phyloP scores from a whole-genome alignment of 2,797 vertebrate species.

The Dermochelys coriacea region DNA sequence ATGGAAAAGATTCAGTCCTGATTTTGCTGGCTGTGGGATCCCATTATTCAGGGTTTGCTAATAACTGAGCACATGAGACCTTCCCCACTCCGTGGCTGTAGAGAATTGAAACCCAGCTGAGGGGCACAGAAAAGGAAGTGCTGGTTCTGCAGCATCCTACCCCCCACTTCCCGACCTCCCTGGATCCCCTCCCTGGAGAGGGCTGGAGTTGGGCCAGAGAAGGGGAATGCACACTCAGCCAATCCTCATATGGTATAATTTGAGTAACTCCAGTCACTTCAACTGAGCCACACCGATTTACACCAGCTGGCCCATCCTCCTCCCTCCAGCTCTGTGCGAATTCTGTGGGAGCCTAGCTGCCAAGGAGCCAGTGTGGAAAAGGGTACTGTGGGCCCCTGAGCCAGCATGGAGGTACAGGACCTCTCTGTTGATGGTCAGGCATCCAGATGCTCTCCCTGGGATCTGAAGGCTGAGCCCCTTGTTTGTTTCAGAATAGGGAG shows the following conservation, averaged over 20 bases:
- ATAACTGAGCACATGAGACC: slow-evolving; percentile 47
- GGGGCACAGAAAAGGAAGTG: background rate
- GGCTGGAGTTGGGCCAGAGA: background rate
- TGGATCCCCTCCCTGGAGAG: background rate
- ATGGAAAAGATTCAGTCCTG: slow-evolving; percentile 47
- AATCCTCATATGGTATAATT: rapidly evolving
- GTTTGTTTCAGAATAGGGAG: background rate
- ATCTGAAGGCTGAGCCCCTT: background rate
- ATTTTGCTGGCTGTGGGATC: slow-evolving; percentile 48
- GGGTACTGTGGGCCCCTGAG: background rate
- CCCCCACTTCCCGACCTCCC: background rate
- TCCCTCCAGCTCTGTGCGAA: background rate
- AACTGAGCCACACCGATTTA: rapidly evolving
- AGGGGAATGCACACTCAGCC: background rate
- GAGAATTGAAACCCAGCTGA: background rate
- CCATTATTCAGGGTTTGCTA: slow-evolving; percentile 49
- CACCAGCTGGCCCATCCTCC: background rate
- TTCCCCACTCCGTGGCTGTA: background rate
- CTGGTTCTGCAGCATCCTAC: background rate
- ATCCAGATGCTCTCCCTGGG: background rate
- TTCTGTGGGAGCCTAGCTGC: background rate
- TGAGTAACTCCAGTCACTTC: rapidly evolving
- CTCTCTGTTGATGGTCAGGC: background rate
- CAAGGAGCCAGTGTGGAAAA: background rate
- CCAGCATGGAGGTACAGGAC: background rate